A percentile compares a stretch with the other conserved stretches of the same genome.
Conservation (phyloP, 2,888 invertebrate species). For the Andrena camellia region DNA sequence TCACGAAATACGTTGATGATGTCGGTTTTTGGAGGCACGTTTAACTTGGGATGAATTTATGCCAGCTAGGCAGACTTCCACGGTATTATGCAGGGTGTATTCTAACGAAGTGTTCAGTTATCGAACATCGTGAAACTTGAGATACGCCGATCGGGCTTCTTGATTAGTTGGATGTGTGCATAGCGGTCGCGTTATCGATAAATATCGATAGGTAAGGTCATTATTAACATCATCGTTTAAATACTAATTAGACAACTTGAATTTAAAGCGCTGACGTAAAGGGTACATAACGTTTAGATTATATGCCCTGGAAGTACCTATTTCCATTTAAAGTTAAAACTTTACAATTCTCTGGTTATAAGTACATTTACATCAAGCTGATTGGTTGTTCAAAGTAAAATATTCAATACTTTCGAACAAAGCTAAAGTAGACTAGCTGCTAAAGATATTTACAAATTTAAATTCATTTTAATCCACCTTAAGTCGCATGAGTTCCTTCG, state of each 20-base stretch:
- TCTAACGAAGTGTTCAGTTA: neutral
- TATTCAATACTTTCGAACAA: no score
- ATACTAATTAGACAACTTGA: neutral
- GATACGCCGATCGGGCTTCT: neutral
- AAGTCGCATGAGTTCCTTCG: no score
- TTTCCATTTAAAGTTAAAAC: no score
- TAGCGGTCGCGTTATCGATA: neutral
- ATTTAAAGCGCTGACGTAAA: no score
- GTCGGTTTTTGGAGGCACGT: neutral
- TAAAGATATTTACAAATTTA: no score
- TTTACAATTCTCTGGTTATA: no score
- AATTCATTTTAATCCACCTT: no score
- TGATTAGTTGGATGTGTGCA: neutral
- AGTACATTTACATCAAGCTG: no score
- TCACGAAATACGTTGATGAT: neutral
- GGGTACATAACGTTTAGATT: no score
- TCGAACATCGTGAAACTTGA: neutral
- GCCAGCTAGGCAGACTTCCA: neutral
- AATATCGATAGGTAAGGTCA: neutral
- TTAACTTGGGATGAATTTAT: neutral
- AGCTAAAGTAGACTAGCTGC: no score
- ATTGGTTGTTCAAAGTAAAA: no score
- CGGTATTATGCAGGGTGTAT: neutral
- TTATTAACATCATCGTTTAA: neutral
- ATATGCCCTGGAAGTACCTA: no score